Conservation (phyloP, 2,113 vertebrate genomes). For the Vicugna pacos region DNA sequence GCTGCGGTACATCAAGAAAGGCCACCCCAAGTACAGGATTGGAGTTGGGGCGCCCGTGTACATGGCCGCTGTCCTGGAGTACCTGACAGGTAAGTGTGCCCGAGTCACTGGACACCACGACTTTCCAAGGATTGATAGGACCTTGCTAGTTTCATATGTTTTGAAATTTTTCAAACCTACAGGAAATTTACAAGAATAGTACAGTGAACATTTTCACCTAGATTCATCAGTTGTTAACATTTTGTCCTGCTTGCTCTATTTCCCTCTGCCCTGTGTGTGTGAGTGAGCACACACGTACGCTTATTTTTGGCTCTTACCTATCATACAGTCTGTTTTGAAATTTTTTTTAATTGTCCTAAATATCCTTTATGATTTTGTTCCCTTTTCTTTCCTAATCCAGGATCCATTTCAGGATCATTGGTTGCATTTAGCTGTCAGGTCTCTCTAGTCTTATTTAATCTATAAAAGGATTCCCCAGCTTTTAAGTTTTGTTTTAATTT, state of each 20-base stretch:
- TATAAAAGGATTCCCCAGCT: neutral
- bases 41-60: conserved; percentile 98
- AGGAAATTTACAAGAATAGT: neutral
- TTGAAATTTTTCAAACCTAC: neutral
- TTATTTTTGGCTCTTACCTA: neutral
- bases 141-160: neutral
- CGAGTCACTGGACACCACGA: neutral
- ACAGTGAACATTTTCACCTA: neutral
- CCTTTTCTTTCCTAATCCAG: neutral
- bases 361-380: neutral
- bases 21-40: conserved; percentile 96
- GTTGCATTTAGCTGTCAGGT: neutral
- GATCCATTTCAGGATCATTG: neutral
- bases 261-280: accelerated
- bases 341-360: neutral
- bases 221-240: neutral
- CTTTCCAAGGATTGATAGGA: too few species aligned
- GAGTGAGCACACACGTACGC: accelerated
- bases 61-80: conserved; percentile 98
- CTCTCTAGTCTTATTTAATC: neutral
- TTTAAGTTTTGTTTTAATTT: neutral
- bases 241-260: neutral
- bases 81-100: conserved; percentile 94
- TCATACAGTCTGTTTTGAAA: neutral
- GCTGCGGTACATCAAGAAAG: conserved; percentile 97